A percentile compares a stretch with the other conserved stretches of the same genome.
These are phyloP conservation scores for Hycleus phaleratus DNA, from an alignment of 1,140 invertebrate genomes.

Conservation along the genomic window DNA sequence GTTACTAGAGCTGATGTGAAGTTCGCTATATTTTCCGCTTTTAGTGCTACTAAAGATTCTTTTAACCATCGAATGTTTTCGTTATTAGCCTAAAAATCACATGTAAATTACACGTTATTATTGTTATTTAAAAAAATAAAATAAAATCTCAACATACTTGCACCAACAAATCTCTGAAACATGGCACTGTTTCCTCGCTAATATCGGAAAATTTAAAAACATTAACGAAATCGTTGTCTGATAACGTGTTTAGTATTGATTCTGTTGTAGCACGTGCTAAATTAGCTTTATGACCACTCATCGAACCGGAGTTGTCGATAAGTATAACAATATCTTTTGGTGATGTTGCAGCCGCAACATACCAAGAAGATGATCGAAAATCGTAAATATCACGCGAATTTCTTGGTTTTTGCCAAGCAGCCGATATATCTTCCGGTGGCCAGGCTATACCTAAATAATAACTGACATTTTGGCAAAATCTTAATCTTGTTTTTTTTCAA, in stretches of 20 bases:
- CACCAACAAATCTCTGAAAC: conserved; percentile 81
- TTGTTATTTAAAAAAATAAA: background rate
- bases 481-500: background rate
- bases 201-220: conserved; percentile 76
- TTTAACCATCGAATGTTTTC: conserved; percentile 82
- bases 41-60: conserved; percentile 57
- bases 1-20: conserved; percentile 82
- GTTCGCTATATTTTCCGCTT: conserved; percentile 78
- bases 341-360: conserved; percentile 90
- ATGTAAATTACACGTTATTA: too few relatives aligned
- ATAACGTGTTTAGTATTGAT: conserved; percentile 88
- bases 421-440: conserved; percentile 55
- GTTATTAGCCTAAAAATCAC: conserved; percentile 60
- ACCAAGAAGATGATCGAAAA: conserved; percentile 83
- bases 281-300: conserved; percentile 75
- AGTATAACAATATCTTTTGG: conserved; percentile 95
- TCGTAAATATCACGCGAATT: conserved; percentile 73
- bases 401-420: conserved; percentile 37
- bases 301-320: conserved; percentile 81
- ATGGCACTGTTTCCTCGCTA: conserved; percentile 69
- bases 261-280: conserved; percentile 79
- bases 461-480: background rate
- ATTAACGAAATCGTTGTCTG: conserved; percentile 95
- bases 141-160: conserved; percentile 46
- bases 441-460: conserved; percentile 56